Base-by-base conservation (phyloP, 2,888 invertebrate genomes). In the Thymelicus sylvestris region DNA sequence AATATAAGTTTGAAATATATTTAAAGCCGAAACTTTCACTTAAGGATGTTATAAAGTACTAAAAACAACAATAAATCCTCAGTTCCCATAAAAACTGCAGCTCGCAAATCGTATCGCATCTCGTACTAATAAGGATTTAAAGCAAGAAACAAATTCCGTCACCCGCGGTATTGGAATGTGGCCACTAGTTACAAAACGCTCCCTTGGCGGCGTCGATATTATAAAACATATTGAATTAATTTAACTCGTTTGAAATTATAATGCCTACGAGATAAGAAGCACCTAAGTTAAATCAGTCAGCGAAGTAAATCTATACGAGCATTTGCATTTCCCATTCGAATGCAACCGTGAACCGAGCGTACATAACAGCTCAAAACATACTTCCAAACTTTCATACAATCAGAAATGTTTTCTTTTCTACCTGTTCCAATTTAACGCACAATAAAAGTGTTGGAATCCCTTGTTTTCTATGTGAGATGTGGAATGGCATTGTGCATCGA, bases 341-440 rank as follows among this genome's bases (percentile, higher is more conserved):
- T 24, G 7, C 44, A 47, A 47, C 6, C 50, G 7, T 19, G 57
- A 48, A 47, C 10, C 15, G 63, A 8, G 44, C 3, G 6, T 24
- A 63, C 13, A 39, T 12, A 39, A 13, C 57, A 44, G 41, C 24
- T 19, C 15, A 44, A 60, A 66, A 47, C 15, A 66, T 24, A 7
- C 24, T 13, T 15, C 60, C 69, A 68, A 67, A 67, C 72, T 72
- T 73, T 67, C 60, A 65, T 70, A 82, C 80, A 78, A 81, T 85
- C 84, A 85, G 79, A 79, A 81, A 83, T 81, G 82, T 79, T 69
- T 78, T 78, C 80, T 82, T 86, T 84, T 79, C 81, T 85, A 86
- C 86, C 86, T 87, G 87, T 83, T 89, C 87, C 87, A 89, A 89
- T 92, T 91, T 86, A 86, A 83, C 83, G 83, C 80, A 91, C 88